Conservation (phyloP, 2,797 vertebrate genomes). For the Chaetophractus vellerosus region DNA sequence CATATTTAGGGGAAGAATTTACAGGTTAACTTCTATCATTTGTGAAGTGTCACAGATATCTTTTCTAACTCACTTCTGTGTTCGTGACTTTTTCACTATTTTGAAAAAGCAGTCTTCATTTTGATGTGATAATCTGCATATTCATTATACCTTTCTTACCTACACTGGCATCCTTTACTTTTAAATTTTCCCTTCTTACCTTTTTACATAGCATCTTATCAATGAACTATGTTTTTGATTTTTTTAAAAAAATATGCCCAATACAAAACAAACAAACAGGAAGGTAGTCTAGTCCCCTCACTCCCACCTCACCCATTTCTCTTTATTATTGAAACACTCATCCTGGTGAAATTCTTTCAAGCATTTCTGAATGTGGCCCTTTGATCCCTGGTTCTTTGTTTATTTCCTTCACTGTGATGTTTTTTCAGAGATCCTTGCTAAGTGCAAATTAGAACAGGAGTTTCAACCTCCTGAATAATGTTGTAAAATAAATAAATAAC, state of each 20-base stretch:
- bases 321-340: constrained; percentile 53
- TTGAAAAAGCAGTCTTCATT: constrained; percentile 77
- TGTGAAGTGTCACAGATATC: constrained; percentile 74
- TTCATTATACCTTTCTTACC: constrained; percentile 73
- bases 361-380: constrained; percentile 73
- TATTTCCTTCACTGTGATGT: constrained; percentile 74
- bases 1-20: constrained; percentile 79
- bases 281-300: neutral
- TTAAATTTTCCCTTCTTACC: constrained; percentile 66
- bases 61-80: constrained; percentile 73
- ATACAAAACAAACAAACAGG: constrained; percentile 60
- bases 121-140: constrained; percentile 60
- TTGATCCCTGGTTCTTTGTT: constrained; percentile 83
- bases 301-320: neutral
- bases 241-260: constrained; percentile 50
- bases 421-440: constrained; percentile 83
- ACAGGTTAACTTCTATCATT: constrained; percentile 70
- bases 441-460: constrained; percentile 84
- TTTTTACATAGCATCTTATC: constrained; percentile 78
- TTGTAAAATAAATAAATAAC: constrained; percentile 82
- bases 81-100: constrained; percentile 73
- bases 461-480: constrained; percentile 77
- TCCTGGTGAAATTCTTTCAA: constrained; percentile 77
- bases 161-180: constrained; percentile 73
- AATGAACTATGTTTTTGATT: constrained; percentile 63